These are phyloP conservation scores for Hippocampus kuda DNA, from an alignment of 2,797 vertebrate species.

Conservation along the genomic window DNA sequence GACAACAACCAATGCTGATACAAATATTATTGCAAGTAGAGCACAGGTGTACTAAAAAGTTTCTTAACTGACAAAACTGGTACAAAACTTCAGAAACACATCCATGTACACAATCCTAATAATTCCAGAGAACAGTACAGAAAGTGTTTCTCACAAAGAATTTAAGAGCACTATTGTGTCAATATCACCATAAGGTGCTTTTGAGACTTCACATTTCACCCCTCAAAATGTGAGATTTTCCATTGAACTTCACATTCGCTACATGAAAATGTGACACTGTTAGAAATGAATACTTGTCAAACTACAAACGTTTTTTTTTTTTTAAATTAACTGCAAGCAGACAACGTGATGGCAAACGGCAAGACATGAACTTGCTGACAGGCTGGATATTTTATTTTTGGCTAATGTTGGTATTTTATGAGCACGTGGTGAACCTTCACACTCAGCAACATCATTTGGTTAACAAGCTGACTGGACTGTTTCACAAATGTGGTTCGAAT, in stretches of 20 bases:
- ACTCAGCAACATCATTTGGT: not conserved
- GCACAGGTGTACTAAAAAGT: slow-evolving; percentile 66
- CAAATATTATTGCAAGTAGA: slow-evolving; percentile 75
- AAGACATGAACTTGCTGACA: not conserved
- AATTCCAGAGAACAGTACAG: slow-evolving; percentile 38
- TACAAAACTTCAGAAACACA: slow-evolving; percentile 68
- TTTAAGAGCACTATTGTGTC: slow-evolving; percentile 58
- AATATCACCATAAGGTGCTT: slow-evolving; percentile 36
- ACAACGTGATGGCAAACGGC: no score
- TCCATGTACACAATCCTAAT: slow-evolving; percentile 56
- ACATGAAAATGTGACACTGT: not conserved
- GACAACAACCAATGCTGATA: slow-evolving; percentile 63
- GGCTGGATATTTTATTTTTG: not conserved
- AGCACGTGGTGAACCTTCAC: not conserved
- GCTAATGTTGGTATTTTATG: not conserved
- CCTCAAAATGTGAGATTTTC: not conserved
- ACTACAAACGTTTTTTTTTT: not conserved
- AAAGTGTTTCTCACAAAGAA: slow-evolving; percentile 42
- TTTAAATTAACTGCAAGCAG: not conserved
- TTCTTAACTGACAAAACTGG: slow-evolving; percentile 61
- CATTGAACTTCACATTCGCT: not conserved
- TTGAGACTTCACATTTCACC: not conserved
- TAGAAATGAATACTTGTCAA: not conserved
- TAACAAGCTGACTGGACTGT: not conserved
- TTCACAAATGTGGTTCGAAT: no score